Evolutionary conservation across 2,797 vertebrate genomes (phyloP).

Genomic region (Pseudochaenichthys georgianus): DNA sequence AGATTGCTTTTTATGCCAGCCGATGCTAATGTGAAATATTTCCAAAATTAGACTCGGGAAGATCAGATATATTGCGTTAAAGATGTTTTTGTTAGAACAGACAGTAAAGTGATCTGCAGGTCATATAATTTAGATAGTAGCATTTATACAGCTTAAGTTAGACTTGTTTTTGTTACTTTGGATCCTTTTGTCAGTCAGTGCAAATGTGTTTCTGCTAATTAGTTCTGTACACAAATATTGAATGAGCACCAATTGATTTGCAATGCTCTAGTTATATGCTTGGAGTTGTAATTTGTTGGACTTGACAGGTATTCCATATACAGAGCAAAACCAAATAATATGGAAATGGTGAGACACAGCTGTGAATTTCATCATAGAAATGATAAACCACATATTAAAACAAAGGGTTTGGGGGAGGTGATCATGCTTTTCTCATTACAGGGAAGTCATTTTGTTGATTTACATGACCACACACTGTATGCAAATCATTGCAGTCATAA

Average conservation of each 20-base stretch:
- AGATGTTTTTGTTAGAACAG: not conserved
- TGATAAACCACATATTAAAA: constrained; percentile 44
- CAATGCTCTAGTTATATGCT: constrained; percentile 2
- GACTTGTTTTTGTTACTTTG: not conserved
- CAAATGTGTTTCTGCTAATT: not conserved
- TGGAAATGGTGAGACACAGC: constrained; percentile 34
- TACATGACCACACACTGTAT: constrained; percentile 49
- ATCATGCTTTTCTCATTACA: constrained; percentile 41
- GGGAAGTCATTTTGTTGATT: constrained; percentile 57
- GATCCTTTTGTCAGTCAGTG: not conserved
- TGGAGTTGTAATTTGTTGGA: not conserved
- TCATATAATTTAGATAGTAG: not conserved
- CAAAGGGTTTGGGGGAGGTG: constrained; percentile 33
- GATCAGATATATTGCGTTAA: not conserved
- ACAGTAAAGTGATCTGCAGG: not conserved
- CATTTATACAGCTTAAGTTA: not conserved
- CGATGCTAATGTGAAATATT: constrained; percentile 4
- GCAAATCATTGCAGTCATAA: constrained; percentile 63
- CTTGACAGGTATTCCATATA: not conserved
- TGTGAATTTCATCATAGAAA: constrained; percentile 35
- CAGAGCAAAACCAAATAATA: constrained; percentile 8
- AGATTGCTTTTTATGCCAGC: not conserved
- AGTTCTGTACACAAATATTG: not conserved
- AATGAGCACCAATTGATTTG: not conserved
- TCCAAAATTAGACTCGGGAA: constrained; percentile 2